These are phyloP conservation scores for Thumatha senex DNA, from an alignment of 2,888 invertebrate genomes.

Conservation along the genomic window DNA sequence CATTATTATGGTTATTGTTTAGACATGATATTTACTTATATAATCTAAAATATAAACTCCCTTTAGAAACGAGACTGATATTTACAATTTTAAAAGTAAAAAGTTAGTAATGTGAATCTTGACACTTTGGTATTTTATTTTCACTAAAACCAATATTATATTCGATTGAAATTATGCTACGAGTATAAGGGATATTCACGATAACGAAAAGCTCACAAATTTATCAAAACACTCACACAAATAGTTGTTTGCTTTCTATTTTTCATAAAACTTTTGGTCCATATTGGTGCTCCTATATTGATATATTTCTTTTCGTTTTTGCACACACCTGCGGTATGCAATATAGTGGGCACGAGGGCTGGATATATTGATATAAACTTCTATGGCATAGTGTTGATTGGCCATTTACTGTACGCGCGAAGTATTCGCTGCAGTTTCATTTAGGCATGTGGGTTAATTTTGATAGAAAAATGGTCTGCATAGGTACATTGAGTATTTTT, in stretches of 20 bases:
- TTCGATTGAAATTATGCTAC: too few relatives aligned
- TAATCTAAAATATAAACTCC: too few relatives aligned
- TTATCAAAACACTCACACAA: not conserved
- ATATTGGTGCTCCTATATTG: not conserved
- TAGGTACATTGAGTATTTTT: too few relatives aligned
- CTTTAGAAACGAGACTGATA: too few relatives aligned
- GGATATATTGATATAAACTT: conserved; percentile 22
- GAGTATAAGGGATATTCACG: too few relatives aligned
- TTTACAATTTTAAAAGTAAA: too few relatives aligned
- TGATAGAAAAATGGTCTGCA: too few relatives aligned
- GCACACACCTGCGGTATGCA: not conserved
- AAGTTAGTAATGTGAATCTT: too few relatives aligned
- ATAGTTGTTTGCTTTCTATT: not conserved
- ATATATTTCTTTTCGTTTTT: not conserved
- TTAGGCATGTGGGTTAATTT: conserved; percentile 3
- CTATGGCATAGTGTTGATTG: conserved; percentile 43
- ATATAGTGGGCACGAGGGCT: conserved; percentile 1
- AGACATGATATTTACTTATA: too few relatives aligned
- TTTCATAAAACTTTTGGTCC: not conserved
- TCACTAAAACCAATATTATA: too few relatives aligned
- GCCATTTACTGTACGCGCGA: conserved; percentile 33
- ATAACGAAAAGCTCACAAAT: not conserved
- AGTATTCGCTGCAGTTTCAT: conserved; percentile 17
- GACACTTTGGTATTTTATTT: too few relatives aligned
- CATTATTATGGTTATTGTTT: too few relatives aligned